A percentile compares a stretch with the other conserved stretches of the same genome.
These are phyloP conservation scores for Caerostris darwini DNA, from an alignment of 1,140 invertebrate genomes.

Conservation along the genomic window DNA sequence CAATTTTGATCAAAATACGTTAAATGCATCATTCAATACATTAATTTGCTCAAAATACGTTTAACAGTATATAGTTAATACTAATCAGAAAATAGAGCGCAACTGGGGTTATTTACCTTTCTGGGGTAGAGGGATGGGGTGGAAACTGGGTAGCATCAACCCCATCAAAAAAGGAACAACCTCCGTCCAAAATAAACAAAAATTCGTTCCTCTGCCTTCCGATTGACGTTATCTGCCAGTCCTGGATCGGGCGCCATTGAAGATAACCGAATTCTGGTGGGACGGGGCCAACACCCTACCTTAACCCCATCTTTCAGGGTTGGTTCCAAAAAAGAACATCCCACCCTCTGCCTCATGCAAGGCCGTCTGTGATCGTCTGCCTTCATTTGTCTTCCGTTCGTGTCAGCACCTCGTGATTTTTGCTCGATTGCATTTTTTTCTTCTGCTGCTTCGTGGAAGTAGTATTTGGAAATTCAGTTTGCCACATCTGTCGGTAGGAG, in stretches of 20 bases:
- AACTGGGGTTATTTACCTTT: conserved; percentile 4
- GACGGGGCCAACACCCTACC: conserved; percentile 52
- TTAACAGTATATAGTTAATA: too few species aligned
- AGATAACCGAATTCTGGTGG: conserved; percentile 17
- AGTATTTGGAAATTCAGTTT: too few species aligned
- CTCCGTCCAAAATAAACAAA: conserved; percentile 71
- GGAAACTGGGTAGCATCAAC: conserved; percentile 37
- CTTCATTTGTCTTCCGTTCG: background rate
- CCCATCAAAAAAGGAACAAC: conserved; percentile 25
- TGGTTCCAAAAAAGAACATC: conserved; percentile 41
- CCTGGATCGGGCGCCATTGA: background rate
- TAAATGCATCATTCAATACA: too few species aligned
- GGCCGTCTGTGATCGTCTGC: background rate
- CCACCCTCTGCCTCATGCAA: conserved; percentile 35
- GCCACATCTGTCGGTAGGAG: too few species aligned
- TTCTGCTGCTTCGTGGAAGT: background rate
- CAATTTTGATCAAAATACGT: too few species aligned
- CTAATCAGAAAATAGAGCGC: too few species aligned
- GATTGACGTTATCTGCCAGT: background rate
- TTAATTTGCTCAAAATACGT: too few species aligned
- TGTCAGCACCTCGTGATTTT: conserved; percentile 11
- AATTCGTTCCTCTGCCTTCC: background rate
- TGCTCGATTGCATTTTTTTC: background rate
- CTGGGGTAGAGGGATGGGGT: background rate
- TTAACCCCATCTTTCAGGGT: conserved; percentile 74